phyloP scores from a whole-genome alignment of 1,140 invertebrate genomes.

The Ceratosolen fusciceps region DNA sequence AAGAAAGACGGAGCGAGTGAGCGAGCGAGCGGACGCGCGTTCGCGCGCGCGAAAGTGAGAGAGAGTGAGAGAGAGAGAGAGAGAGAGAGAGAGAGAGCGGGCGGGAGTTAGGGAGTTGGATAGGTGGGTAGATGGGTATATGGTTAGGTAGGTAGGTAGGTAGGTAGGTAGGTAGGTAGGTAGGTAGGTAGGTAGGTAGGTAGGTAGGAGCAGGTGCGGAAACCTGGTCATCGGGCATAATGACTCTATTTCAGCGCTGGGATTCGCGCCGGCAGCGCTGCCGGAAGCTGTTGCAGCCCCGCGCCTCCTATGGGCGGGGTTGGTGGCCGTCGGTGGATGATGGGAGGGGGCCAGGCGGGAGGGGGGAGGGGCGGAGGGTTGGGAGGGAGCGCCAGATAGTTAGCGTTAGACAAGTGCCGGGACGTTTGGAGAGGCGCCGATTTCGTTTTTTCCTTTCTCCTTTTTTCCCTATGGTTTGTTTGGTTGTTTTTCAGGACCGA shows the following conservation, averaged over 20 bases:
- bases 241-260: constrained; percentile 35
- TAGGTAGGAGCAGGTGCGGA: constrained; percentile 40
- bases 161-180: too few species aligned
- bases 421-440: not conserved
- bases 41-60: too few species aligned
- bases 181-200: too few species aligned
- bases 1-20: not conserved
- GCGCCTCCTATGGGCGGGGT: not conserved
- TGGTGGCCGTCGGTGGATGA: not conserved
- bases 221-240: constrained; percentile 41
- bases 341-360: too few species aligned
- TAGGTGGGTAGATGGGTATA: too few species aligned
- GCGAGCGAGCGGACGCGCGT: too few species aligned
- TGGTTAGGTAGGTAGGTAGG: too few species aligned
- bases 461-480: too few species aligned
- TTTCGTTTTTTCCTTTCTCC: too few species aligned
- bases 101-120: too few species aligned
- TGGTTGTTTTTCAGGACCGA: not conserved
- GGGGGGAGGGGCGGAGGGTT: not conserved
- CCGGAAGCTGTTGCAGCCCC: not conserved
- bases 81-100: not conserved
- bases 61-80: not conserved
- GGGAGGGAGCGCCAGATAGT: too few species aligned
- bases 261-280: constrained; percentile 3
- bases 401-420: too few species aligned